Evolutionary conservation across 35 echinoderm and acorn worm species (phyloP).

Genomic region (Hemicentrotus pulcherrimus): DNA sequence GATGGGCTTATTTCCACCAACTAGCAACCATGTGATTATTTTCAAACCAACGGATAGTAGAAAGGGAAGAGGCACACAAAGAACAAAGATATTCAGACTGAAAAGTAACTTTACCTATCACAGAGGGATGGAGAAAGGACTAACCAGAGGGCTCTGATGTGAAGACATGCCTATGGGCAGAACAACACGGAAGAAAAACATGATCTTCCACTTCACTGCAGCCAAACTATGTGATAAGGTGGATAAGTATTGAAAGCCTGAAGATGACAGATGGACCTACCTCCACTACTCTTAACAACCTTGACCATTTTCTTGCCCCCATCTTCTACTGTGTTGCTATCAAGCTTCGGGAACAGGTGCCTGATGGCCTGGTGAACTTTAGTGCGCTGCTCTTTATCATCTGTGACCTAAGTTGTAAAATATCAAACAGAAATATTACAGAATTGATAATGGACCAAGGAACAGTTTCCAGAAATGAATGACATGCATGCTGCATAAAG

Average conservation of each 20-base stretch:
- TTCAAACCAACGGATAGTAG: too few species aligned
- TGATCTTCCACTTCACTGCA: too few species aligned
- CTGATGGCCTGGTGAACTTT: constrained; percentile 68
- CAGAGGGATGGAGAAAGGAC: too few species aligned
- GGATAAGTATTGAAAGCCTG: neutral
- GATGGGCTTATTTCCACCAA: too few species aligned
- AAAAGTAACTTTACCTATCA: too few species aligned
- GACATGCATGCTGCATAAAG: neutral
- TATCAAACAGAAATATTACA: neutral
- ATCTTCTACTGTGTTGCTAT: constrained; percentile 65
- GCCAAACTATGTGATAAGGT: too few species aligned
- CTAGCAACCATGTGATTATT: too few species aligned
- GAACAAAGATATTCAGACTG: too few species aligned
- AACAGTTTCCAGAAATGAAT: neutral
- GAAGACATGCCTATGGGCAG: too few species aligned
- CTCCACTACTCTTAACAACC: constrained; percentile 50
- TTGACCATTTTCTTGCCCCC: constrained; percentile 62
- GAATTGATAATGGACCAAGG: neutral
- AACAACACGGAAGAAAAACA: too few species aligned
- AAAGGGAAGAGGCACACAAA: too few species aligned
- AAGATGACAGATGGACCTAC: neutral
- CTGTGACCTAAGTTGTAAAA: constrained; percentile 42
- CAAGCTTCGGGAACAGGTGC: constrained; percentile 60
- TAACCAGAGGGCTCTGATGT: too few species aligned
- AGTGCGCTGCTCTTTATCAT: constrained; percentile 70